phyloP scores from a whole-genome alignment of 2,797 vertebrate species.

The Buphagus erythrorhynchus region DNA sequence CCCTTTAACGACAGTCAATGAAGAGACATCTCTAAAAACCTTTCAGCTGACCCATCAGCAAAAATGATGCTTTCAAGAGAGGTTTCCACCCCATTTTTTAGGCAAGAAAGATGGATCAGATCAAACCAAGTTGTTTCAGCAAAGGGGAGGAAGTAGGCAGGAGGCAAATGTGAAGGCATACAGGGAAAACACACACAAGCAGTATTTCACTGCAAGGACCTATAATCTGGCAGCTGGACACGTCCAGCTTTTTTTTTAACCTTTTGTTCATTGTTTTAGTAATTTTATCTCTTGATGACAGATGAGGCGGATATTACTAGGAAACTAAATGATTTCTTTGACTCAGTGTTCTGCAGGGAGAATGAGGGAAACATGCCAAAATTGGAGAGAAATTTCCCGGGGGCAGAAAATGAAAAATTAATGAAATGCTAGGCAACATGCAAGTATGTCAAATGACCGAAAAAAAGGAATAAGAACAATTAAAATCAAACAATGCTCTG shows the following conservation, averaged over 20 bases:
- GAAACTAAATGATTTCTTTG: slow-evolving; percentile 69
- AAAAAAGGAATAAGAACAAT: slow-evolving; percentile 1
- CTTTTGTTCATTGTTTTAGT: slow-evolving; percentile 67
- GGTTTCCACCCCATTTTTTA: not conserved
- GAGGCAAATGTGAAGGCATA: slow-evolving; percentile 3
- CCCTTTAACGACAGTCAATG: not conserved
- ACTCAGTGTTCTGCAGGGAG: slow-evolving; percentile 53
- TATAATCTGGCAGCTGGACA: slow-evolving; percentile 11
- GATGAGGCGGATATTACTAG: slow-evolving; percentile 69
- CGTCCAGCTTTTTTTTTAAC: slow-evolving; percentile 44
- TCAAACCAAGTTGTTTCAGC: not conserved
- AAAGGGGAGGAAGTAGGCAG: not conserved
- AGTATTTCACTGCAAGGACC: slow-evolving; percentile 25
- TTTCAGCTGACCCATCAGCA: not conserved
- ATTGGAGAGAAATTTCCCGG: slow-evolving; percentile 53
- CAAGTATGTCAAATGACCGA: slow-evolving; percentile 19
- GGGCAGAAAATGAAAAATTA: slow-evolving; percentile 70
- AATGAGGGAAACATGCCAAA: slow-evolving; percentile 50
- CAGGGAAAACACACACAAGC: not conserved
- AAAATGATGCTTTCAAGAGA: not conserved
- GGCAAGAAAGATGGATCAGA: not conserved
- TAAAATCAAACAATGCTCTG: slow-evolving; percentile 19
- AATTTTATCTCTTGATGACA: slow-evolving; percentile 73
- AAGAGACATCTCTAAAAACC: not conserved
- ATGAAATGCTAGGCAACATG: slow-evolving; percentile 57